Evolutionary conservation across 2,797 vertebrate genomes (phyloP), one percentile per base, ranked within the genome.

Genomic region (Onychomys leucogaster): DNA sequence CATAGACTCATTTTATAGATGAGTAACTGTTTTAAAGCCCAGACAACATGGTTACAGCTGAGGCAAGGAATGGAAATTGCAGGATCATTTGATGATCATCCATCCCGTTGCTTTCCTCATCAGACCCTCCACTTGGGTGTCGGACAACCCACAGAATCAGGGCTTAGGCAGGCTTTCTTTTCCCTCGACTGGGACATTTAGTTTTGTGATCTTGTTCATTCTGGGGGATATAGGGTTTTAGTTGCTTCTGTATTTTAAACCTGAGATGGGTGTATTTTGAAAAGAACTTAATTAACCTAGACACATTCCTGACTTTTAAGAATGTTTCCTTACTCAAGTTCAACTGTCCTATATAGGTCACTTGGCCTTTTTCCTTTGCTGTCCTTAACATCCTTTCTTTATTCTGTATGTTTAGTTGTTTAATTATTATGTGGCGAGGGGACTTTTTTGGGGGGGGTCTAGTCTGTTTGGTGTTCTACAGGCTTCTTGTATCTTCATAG

Each of bases 251-350:
- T 84, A 67, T 92, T 89, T 94, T 71, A 76, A 16, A 21, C 4
- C 25, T 16, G 4, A 65, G 16, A 17, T 37, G 37, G n/a, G 1
- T 93, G 17, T 75, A 90, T 84, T 75, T 80, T 43, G 34, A 96
- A 90, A 81, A 69, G 63, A 91, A 83, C 75, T 97, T 80, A 78
- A 67, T 86, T 95, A 95, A 85, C 23, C 25, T 41, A 75, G 87
- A 73, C 19, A 55, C 9, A 75, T 43, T 93, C 19, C 46, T 69
- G 29, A 12, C 52, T 93, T 34, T 91, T 92, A 92, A 91, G 37
- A 17, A 5, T 59, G 32, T 86, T 94, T 86, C 17, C n/a, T 90
- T 92, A 6, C 94, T 95, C 34, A 80, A 52, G 78, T 94, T 87
- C 34, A 81, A 52, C 43, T 34, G 27, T 88, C 81, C 86, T 25